These are phyloP conservation scores for Champsocephalus gunnari DNA, from an alignment of 2,797 vertebrate species.

Conservation along the genomic window DNA sequence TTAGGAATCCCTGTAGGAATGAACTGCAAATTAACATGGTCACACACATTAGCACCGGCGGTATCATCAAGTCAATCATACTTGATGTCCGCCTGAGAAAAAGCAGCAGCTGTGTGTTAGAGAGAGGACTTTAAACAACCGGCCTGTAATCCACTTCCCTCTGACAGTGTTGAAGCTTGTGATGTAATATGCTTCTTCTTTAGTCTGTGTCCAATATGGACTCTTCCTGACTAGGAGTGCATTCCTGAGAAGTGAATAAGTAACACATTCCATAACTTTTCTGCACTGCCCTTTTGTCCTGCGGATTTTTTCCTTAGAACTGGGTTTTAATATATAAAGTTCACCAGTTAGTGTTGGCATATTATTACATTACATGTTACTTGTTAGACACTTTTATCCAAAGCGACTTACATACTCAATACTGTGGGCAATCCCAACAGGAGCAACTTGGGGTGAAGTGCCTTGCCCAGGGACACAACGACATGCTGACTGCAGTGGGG, in stretches of 20 bases:
- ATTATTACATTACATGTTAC: no score
- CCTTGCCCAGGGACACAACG: no score
- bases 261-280: neutral
- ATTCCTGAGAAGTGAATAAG: neutral
- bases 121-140: constrained; percentile 48
- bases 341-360: neutral
- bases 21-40: constrained; percentile 71
- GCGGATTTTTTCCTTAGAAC: neutral
- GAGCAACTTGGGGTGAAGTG: no score
- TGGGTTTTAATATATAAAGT: neutral
- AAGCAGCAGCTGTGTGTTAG: constrained; percentile 57
- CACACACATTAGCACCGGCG: constrained; percentile 70
- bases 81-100: constrained; percentile 41
- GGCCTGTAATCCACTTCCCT: constrained; percentile 39
- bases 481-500: no score
- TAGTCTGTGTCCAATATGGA: neutral
- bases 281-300: neutral
- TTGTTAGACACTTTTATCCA: no score
- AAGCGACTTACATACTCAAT: no score
- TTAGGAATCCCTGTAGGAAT: constrained; percentile 58
- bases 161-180: constrained; percentile 21
- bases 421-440: no score
- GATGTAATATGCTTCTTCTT: constrained; percentile 11
- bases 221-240: neutral
- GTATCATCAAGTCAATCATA: constrained; percentile 67